Evolutionary conservation across 2,113 vertebrate species (phyloP).

Genomic region (Irena cyanogastra): DNA sequence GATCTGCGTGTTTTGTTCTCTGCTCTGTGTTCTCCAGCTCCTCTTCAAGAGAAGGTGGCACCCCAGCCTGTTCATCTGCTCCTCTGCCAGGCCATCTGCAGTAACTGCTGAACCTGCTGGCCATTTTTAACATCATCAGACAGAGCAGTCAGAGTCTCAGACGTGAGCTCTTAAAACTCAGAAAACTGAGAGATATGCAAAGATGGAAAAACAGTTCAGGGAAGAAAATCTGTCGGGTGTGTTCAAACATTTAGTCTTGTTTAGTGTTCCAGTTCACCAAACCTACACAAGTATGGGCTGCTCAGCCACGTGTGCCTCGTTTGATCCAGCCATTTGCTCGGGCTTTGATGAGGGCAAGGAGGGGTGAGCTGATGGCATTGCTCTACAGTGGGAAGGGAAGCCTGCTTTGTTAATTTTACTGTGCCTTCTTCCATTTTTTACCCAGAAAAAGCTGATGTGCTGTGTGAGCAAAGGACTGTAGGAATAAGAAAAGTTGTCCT

Average conservation of each 20-base stretch:
- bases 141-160: background rate
- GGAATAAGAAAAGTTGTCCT: background rate
- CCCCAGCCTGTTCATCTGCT: background rate
- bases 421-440: background rate
- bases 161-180: background rate
- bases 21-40: background rate
- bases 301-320: rapidly evolving
- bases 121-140: background rate
- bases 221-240: background rate
- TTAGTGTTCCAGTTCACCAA: background rate
- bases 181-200: background rate
- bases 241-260: background rate
- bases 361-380: background rate
- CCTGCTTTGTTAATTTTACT: background rate
- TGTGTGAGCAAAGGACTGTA: background rate
- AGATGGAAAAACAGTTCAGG: background rate
- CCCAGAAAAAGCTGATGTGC: rapidly evolving
- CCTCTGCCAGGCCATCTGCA: background rate
- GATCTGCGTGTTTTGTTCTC: background rate
- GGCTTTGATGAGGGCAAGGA: background rate
- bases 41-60: background rate
- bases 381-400: background rate
- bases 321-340: background rate
- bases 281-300: background rate
- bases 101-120: background rate